phyloP scores from a whole-genome alignment of 2,797 vertebrate genomes.

The Acipenser oxyrinchus region DNA sequence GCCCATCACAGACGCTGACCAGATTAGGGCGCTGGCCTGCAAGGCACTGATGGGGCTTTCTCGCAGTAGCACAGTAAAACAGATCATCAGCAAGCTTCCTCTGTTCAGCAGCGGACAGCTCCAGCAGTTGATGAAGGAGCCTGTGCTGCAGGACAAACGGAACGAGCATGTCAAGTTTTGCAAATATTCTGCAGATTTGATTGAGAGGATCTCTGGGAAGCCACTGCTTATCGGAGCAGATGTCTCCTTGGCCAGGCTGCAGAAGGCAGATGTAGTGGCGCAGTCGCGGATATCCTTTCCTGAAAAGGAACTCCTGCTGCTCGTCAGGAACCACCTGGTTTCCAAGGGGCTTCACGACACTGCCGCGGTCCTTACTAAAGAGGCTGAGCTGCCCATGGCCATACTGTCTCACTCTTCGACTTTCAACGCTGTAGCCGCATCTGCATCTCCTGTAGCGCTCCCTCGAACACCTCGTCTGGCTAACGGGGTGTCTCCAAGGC shows the following conservation, averaged over 20 bases:
- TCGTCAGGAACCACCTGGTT: conserved; percentile 95
- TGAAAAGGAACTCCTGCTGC: conserved; percentile 89
- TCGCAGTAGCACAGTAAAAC: conserved; percentile 81
- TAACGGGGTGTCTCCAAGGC: conserved; percentile 76
- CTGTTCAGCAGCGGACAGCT: conserved; percentile 97
- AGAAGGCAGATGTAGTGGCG: conserved; percentile 92
- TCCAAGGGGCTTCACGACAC: conserved; percentile 91
- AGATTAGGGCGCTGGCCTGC: conserved; percentile 88
- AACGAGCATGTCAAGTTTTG: conserved; percentile 97
- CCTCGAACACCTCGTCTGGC: conserved; percentile 87
- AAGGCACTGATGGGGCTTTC: conserved; percentile 93
- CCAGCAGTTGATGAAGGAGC: conserved; percentile 98
- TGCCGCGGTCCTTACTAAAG: conserved; percentile 78
- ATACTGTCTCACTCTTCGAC: conserved; percentile 75
- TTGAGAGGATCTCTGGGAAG: conserved; percentile 92
- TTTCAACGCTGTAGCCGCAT: conserved; percentile 60
- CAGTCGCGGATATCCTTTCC: conserved; percentile 93
- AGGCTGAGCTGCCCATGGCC: conserved; percentile 91
- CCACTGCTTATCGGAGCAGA: conserved; percentile 88
- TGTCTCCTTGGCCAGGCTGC: conserved; percentile 88
- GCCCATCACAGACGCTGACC: conserved; percentile 96
- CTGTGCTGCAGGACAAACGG: conserved; percentile 95
- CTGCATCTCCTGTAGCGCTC: conserved; percentile 70
- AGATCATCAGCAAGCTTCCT: conserved; percentile 97
- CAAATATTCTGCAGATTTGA: conserved; percentile 90